phyloP scores from a whole-genome alignment of 2,888 invertebrate species.

The Willowsia nigromaculata region DNA sequence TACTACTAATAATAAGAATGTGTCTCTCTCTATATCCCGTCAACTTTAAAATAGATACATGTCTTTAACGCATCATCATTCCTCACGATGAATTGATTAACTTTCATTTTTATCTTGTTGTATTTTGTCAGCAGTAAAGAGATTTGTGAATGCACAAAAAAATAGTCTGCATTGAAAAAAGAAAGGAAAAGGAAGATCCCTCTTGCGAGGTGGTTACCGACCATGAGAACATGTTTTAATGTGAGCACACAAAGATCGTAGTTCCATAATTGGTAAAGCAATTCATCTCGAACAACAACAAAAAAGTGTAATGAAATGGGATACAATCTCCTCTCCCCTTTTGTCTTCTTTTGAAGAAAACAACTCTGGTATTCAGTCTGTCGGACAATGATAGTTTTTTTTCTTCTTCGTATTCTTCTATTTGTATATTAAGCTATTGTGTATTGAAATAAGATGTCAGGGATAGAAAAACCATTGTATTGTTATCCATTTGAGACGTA shows the following conservation, averaged over 20 bases:
- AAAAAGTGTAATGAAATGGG: conserved; percentile 18
- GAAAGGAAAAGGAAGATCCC: neutral
- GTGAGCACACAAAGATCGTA: neutral
- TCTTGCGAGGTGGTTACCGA: neutral
- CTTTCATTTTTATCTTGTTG: conserved; percentile 38
- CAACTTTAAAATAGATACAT: neutral
- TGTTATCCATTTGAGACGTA: neutral
- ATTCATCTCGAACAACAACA: conserved; percentile 34
- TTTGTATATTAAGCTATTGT: neutral
- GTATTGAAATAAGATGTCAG: conserved; percentile 33
- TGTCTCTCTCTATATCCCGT: neutral
- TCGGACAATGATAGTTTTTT: neutral
- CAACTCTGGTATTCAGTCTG: neutral
- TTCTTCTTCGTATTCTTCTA: too few relatives aligned
- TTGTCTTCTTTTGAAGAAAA: conserved; percentile 16
- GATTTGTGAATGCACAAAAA: neutral
- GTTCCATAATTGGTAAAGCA: conserved; percentile 51
- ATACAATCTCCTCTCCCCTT: conserved; percentile 32
- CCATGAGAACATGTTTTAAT: neutral
- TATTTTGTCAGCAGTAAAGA: neutral
- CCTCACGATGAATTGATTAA: conserved; percentile 19
- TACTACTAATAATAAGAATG: neutral
- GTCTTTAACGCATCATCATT: neutral
- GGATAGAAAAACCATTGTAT: neutral
- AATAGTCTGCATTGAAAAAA: neutral